Evolutionary conservation across 1,140 invertebrate species (phyloP), one percentile per base, ranked within the genome.

Genomic region (Paracyclopina nana): DNA sequence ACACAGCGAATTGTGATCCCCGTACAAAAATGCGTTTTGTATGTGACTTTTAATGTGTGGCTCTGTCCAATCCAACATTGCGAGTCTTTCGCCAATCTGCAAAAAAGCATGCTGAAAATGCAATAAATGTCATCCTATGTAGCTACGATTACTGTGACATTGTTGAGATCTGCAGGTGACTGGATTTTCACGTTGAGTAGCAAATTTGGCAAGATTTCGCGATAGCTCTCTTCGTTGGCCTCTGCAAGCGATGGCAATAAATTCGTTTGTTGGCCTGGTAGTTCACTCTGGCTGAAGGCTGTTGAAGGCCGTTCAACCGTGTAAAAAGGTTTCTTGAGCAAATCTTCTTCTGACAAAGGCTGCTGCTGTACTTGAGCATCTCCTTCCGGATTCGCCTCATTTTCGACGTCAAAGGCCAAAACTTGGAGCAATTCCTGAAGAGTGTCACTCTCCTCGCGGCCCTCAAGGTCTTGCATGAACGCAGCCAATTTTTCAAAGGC

Each of bases 251-350:
- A 16, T 8, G 8, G 9, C 20, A 43, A 43, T 22, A 43, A n/a
- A n/a, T 11, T 8, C 8, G n/a, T 8, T 16, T 8, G 20, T 43
- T 14, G 8, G 20, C 8, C 8, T 11, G 8, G 30, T 16, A 6
- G 27, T n/a, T 20, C 45, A n/a, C 14, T 25, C 25, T 4, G 16
- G 16, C 28, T 27, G 3, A 4, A 26, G 18, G 25, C 27, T 27
- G 42, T 3, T 14, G 12, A 44, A 40, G 30, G 11, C 22, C 24
- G 9, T 34, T 31, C 48, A 8, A 52, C 50, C 18, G 50, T 52
- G 28, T 52, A 52, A 27, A 52, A 52, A 9, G 50, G 50, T 28
- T 52, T 52, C 4, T 44, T 40, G 18, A 52, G 38, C 25, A 52
- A 24, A 29, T 52, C 50, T 25, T 46, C 50, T 27, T 52, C 50